phyloP scores from a whole-genome alignment of 37 sponge, comb jelly and placozoan species.

The Aphrocallistes beatrix region DNA sequence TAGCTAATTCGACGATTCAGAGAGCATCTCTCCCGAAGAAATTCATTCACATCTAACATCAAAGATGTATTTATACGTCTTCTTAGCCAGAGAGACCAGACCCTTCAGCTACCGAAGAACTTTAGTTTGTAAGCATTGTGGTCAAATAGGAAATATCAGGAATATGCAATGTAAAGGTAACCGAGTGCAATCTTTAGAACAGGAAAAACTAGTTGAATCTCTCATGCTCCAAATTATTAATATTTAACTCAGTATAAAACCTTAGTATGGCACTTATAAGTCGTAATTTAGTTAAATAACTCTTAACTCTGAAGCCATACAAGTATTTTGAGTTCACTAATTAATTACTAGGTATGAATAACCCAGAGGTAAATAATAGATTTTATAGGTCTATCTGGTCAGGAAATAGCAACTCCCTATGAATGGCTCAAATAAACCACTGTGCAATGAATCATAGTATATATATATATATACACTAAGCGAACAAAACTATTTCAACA shows the following conservation, averaged over 20 bases:
- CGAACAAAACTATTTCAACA: too few species aligned
- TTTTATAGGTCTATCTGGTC: not conserved
- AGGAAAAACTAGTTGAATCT: too few species aligned
- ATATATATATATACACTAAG: too few species aligned
- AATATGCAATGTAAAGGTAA: too few species aligned
- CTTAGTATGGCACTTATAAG: too few species aligned
- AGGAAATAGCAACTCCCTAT: too few species aligned
- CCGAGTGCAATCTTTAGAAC: too few species aligned
- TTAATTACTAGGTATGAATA: not conserved
- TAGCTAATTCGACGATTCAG: not conserved
- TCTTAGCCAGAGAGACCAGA: not conserved
- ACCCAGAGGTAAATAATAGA: not conserved
- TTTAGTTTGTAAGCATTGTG: not conserved
- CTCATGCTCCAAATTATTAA: too few species aligned
- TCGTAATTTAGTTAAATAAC: not conserved
- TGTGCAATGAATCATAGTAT: too few species aligned
- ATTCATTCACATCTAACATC: not conserved
- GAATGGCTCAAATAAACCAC: too few species aligned
- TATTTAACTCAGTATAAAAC: too few species aligned
- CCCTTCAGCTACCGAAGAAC: not conserved
- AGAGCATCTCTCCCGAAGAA: not conserved
- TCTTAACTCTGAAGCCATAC: not conserved
- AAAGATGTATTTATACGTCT: not conserved
- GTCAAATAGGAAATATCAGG: not conserved
- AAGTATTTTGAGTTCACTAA: not conserved